phyloP scores from a whole-genome alignment of 92 coral and sea anemone species.

The Zoanthus sansibaricus region DNA sequence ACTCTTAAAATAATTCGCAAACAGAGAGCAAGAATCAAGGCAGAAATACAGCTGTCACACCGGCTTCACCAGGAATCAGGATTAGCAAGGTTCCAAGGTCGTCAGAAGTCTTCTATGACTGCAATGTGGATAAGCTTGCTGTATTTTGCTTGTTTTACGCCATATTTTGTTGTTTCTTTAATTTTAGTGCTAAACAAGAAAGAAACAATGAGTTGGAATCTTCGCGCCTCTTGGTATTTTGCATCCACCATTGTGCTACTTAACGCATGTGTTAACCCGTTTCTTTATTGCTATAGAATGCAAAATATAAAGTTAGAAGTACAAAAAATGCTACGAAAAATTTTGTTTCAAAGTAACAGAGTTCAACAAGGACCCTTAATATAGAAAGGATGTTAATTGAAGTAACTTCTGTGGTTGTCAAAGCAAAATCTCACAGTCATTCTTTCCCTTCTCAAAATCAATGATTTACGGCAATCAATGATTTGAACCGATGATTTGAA shows the following conservation, averaged over 20 bases:
- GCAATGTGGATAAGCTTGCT: neutral
- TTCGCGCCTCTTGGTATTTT: conserved; percentile 8
- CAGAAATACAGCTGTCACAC: conserved; percentile 22
- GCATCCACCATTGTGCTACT: neutral
- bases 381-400: too few relatives aligned
- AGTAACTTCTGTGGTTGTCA: too few relatives aligned
- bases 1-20: conserved; percentile 7
- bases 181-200: neutral
- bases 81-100: neutral
- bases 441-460: too few relatives aligned
- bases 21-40: conserved; percentile 4
- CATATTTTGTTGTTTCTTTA: neutral
- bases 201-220: neutral
- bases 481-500: too few relatives aligned
- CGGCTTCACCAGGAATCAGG: neutral
- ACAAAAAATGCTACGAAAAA: neutral
- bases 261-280: conserved; percentile 18
- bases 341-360: too few relatives aligned
- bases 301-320: neutral
- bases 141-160: conserved; percentile 7
- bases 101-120: conserved; percentile 5
- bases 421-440: too few relatives aligned
- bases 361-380: too few relatives aligned
- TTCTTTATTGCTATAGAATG: neutral
- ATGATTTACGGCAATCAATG: too few relatives aligned